Base-by-base conservation (phyloP, 2,797 vertebrate genomes). In the Acomys russatus region DNA sequence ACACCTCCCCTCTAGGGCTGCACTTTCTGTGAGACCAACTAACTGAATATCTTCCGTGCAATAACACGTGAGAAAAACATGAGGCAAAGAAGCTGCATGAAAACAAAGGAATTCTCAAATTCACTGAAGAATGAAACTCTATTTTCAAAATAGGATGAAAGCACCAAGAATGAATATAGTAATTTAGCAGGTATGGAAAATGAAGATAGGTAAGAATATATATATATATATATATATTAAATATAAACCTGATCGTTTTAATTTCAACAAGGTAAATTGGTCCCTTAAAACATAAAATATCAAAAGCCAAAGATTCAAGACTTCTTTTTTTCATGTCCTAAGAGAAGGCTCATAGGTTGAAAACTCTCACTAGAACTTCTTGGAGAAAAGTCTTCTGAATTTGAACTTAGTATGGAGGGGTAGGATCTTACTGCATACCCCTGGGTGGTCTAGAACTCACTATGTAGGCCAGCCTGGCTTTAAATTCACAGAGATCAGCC, bases 131-230 rank as follows among this genome's bases (percentile, higher is more conserved):
- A n/a, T 63, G 30, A 84, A 35, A 82, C n/a, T 85, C 61, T 54
- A 54, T 18, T 90, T 96, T 93, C 61, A 15, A 94, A 90, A 86
- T 66, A 70, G 15, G 6, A 93, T 14, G 5, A 86, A 96, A 83
- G 38, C 51, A 9, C 28, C 68, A 49, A 92, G n/a, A 91, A 71
- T 28, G 44, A 68, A 35, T 28, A 44, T 63, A 70, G 28, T 70
- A 25, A 77, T 49, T 90, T 86, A 33, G 86, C 44, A 95, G 78
- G 74, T 83, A 64, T 25, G 20, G 49, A 28, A 92, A 70, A 77
- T 79, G 9, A 91, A 90, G 7, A 4, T 61, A 95, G 61, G 77
- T n/a, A n/a, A n/a, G n/a, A n/a, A n/a, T n/a, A n/a, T n/a, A n/a
- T n/a, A n/a, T n/a, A n/a, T n/a, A n/a, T n/a, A 59, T 28, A 4